Evolutionary conservation across 2,888 invertebrate species (phyloP), one percentile per base, ranked within the genome.

Genomic region (Drosophila demipolita): DNA sequence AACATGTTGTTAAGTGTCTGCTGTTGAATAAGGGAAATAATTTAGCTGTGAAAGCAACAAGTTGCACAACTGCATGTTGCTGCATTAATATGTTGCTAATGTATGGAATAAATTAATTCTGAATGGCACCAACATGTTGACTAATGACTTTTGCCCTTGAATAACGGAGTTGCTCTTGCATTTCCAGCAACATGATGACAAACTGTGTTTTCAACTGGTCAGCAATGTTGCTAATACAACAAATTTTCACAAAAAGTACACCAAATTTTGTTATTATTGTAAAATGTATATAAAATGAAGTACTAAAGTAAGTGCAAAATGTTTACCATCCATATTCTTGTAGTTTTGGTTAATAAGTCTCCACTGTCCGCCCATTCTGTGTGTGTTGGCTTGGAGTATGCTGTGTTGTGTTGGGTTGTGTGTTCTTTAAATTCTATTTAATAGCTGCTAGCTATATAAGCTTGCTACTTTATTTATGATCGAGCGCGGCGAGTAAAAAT

Each of bases 261-360:
- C 11, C 8, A 48, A 26, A 9, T 9, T 1, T 29, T 38, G 32
- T 8, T 15, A n/a, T 2, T 55, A n/a, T 12, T 38, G 3, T 1
- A 7, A 38, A 55, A n/a, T 7, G n/a, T n/a, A 12, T 4, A n/a
- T 1, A n/a, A 26, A 26, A 0, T 15, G 7, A 55, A 23, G 20
- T 15, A 45, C 2, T n/a, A 29, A 9, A 9, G 20, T 53, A 50
- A 33, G 23, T 42, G 23, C 35, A n/a, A 63, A 48, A 36, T 64
- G 45, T 80, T 90, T 88, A 91, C 91, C 91, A 78, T 91, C 91
- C 80, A 91, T 72, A 75, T 91, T 90, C 67, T 91, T 91, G 79
- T 91, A 91, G 79, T 89, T 92, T 63, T 66, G 74, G 77, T 91
- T 91, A 68, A 92, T 92, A 74, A 76, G 55, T 69, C 88, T 91